Percentiles rank a stretch among this genome's conserved stretches.
These are phyloP conservation scores for Lagenorhynchus albirostris DNA, from an alignment of 2,113 vertebrate genomes.

Conservation along the genomic window DNA sequence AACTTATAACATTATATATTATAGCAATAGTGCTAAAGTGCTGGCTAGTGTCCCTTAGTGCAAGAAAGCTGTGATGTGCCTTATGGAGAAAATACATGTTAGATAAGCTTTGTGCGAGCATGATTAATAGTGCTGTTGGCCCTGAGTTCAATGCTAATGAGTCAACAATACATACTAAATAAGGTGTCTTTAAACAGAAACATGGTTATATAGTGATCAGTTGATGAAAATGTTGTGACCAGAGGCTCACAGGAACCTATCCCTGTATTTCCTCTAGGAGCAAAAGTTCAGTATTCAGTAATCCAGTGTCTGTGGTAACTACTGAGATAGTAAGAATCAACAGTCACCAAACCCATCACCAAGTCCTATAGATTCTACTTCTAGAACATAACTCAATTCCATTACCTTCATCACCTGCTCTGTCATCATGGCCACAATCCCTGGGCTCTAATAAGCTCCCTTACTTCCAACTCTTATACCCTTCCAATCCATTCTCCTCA, in stretches of 20 bases:
- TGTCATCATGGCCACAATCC: not conserved
- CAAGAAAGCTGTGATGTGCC: not conserved
- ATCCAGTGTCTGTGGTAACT: not conserved
- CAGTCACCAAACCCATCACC: not conserved
- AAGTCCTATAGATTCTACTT: not conserved
- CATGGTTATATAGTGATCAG: not conserved
- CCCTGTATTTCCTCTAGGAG: not conserved
- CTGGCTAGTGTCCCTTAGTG: not conserved
- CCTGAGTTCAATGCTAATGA: not conserved
- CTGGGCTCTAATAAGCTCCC: not conserved
- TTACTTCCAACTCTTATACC: not conserved
- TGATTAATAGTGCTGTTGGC: not conserved
- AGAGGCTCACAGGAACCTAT: not conserved
- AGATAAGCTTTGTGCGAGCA: not conserved
- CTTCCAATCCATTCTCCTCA: not conserved
- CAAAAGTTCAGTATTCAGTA: not conserved
- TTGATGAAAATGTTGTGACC: not conserved
- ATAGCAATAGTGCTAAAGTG: not conserved
- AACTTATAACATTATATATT: not conserved
- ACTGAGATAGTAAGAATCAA: not conserved
- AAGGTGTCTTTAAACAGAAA: not conserved
- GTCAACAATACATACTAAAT: not conserved
- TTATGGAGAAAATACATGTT: not conserved
- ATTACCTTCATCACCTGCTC: not conserved
- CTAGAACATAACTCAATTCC: not conserved